Conservation (phyloP, 2,888 invertebrate genomes). For the Micoletzkya japonica region DNA sequence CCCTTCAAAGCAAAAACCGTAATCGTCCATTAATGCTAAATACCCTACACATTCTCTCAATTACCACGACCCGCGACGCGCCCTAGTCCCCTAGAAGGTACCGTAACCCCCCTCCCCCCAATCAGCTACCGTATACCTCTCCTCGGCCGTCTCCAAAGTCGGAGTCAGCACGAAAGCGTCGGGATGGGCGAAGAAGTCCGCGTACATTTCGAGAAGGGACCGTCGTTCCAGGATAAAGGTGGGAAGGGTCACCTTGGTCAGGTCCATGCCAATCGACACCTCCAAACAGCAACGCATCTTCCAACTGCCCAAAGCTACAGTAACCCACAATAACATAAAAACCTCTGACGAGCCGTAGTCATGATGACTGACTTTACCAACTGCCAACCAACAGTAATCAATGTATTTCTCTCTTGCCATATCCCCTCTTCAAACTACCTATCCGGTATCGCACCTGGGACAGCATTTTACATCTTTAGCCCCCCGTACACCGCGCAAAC, state of each 20-base stretch:
- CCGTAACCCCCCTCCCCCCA: not conserved
- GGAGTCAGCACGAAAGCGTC: conserved; percentile 85
- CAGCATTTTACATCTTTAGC: no score
- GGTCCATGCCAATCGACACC: conserved; percentile 98
- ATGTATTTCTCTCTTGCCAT: no score
- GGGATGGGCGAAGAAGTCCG: conserved; percentile 99
- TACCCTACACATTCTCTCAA: no score
- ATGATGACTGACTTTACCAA: no score
- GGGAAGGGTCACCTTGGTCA: conserved; percentile 96
- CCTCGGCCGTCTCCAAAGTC: conserved; percentile 59
- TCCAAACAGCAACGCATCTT: conserved; percentile 27
- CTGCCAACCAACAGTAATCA: no score
- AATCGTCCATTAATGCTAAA: not conserved
- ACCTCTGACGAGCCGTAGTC: not conserved
- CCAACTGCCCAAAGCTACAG: not conserved
- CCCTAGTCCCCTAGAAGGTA: not conserved
- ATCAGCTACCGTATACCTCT: conserved; percentile 53
- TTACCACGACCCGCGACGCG: not conserved
- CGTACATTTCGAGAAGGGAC: conserved; percentile 98
- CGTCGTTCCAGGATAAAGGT: conserved; percentile 94
- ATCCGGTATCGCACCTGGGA: no score
- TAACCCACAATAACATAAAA: not conserved
- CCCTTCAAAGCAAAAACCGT: not conserved
- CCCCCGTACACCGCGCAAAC: no score
- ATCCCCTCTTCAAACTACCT: no score